These are phyloP conservation scores for Ptychadena robeensis DNA, from an alignment of 2,797 vertebrate species.

Conservation along the genomic window DNA sequence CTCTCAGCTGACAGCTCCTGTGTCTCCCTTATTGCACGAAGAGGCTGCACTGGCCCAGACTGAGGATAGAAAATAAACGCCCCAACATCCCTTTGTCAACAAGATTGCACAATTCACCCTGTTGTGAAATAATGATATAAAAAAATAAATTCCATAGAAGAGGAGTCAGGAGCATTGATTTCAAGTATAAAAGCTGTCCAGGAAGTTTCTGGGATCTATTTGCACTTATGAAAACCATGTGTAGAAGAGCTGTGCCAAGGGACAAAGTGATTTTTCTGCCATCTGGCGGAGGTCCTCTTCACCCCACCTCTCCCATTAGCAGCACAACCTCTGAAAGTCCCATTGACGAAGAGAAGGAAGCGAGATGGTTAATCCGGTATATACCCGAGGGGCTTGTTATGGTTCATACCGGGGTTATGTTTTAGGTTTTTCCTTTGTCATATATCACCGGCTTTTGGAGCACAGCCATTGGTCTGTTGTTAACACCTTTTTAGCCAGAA, in stretches of 20 bases:
- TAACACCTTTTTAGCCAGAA: constrained; percentile 34
- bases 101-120: constrained; percentile 60
- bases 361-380: constrained; percentile 53
- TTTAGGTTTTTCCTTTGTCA: constrained; percentile 41
- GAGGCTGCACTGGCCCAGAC: constrained; percentile 40
- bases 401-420: constrained; percentile 56
- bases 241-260: constrained; percentile 65
- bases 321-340: constrained; percentile 53
- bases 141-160: constrained; percentile 77
- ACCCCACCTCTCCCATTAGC: constrained; percentile 39
- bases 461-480: constrained; percentile 9
- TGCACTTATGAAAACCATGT: constrained; percentile 82
- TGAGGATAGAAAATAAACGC: constrained; percentile 32
- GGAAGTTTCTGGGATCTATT: constrained; percentile 71
- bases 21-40: constrained; percentile 32
- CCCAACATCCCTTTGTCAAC: constrained; percentile 60
- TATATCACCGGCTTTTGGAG: constrained; percentile 64
- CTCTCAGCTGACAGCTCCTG: constrained; percentile 27
- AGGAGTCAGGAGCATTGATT: constrained; percentile 81
- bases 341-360: constrained; percentile 55
- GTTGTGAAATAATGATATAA: constrained; percentile 67
- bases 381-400: constrained; percentile 50
- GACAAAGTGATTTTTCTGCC: constrained; percentile 56
- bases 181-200: constrained; percentile 74
- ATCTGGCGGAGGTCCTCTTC: constrained; percentile 47